Conservation (phyloP, 2,797 vertebrate species). For the Fringilla coelebs region DNA sequence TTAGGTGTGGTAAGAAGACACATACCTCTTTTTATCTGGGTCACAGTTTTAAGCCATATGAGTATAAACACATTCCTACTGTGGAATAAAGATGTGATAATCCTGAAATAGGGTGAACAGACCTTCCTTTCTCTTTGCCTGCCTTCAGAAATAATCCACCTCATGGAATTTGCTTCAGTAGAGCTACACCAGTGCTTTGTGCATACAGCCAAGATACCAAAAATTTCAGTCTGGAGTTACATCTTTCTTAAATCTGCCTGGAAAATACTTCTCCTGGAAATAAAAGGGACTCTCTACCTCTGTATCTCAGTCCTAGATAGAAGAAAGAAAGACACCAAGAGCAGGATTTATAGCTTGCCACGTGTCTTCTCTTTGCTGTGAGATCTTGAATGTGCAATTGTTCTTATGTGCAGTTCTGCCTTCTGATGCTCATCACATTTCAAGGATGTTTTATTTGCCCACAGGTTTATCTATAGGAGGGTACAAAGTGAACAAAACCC, state of each 20-base stretch:
- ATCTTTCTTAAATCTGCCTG: neutral
- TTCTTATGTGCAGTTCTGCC: neutral
- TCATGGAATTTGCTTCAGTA: neutral
- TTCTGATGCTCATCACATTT: rapidly evolving
- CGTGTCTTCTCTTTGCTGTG: neutral
- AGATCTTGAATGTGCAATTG: neutral
- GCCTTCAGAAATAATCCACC: neutral
- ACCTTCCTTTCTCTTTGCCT: neutral
- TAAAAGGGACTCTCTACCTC: neutral
- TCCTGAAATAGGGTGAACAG: neutral
- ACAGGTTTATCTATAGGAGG: neutral
- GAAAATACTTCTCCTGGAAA: neutral
- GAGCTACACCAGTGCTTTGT: neutral
- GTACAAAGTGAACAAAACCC: neutral
- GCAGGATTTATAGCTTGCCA: neutral
- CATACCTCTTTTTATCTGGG: neutral
- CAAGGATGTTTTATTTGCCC: neutral
- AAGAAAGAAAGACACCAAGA: neutral
- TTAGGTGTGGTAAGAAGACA: neutral
- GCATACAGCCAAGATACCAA: neutral
- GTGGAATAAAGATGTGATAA: neutral
- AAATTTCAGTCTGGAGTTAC: neutral
- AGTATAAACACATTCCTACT: neutral
- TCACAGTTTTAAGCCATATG: neutral
- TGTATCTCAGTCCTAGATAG: neutral